Percentiles rank a stretch among this genome's conserved stretches.
These are phyloP conservation scores for Pseudopleuronectes americanus DNA, from an alignment of 2,797 vertebrate genomes.

Conservation along the genomic window DNA sequence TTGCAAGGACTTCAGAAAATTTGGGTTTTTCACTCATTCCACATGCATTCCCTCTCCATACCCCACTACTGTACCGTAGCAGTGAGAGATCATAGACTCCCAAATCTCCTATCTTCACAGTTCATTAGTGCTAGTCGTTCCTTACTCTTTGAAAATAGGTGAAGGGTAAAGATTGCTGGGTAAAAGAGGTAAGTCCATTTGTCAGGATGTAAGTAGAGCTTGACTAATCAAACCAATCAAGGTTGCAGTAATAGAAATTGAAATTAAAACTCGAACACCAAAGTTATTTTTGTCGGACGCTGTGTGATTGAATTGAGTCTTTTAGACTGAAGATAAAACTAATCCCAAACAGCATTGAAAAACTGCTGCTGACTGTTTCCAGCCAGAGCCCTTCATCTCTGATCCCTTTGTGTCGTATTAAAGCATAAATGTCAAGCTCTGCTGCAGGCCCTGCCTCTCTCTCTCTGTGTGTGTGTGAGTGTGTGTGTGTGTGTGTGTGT, in stretches of 20 bases:
- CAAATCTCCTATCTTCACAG: conserved; percentile 1
- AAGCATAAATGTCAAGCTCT: conserved; percentile 42
- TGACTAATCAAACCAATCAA: conserved; percentile 30
- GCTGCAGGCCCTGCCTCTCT: conserved; percentile 24
- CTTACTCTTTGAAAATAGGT: background rate
- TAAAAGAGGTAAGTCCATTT: conserved; percentile 43
- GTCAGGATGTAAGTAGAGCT: conserved; percentile 37
- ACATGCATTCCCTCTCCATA: conserved; percentile 30
- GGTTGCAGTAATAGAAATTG: background rate
- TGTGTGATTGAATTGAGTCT: background rate
- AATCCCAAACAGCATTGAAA: conserved; percentile 3
- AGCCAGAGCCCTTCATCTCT: background rate
- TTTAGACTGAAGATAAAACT: conserved; percentile 10
- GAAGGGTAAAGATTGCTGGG: conserved; percentile 13
- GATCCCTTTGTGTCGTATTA: background rate
- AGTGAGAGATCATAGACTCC: conserved; percentile 13
- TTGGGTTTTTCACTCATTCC: conserved; percentile 42
- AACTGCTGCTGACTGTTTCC: background rate
- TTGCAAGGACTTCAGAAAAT: conserved; percentile 48
- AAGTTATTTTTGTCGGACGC: background rate
- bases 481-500: conserved; percentile 9
- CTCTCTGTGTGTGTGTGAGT: conserved; percentile 1
- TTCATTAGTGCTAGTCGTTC: conserved; percentile 18
- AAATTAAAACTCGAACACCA: conserved; percentile 8
- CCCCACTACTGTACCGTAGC: background rate